Evolutionary conservation across 2,797 vertebrate genomes (phyloP), one percentile per base, ranked within the genome.

Genomic region (Rhabdophis nuchalis): DNA sequence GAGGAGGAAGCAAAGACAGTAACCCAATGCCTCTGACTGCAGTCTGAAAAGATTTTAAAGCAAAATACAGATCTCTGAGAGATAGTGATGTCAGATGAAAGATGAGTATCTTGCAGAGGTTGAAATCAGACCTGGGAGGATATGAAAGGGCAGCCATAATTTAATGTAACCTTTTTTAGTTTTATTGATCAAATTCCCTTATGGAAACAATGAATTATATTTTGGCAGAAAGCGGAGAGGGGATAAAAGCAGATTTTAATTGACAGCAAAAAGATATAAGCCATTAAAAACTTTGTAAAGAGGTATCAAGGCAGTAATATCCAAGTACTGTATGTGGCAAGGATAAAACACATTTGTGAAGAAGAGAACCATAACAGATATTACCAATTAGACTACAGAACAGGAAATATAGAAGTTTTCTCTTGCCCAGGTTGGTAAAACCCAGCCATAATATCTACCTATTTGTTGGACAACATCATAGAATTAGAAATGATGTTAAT

Each of bases 221-320:
- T 93, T 92, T 95, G 94, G 93, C 93, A 95, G 85, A 54, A 89
- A 93, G 87, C 92, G 85, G 94, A 94, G 93, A 95, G 88, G 46
- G 50, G 50, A 72, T 94, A 91, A 86, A 91, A 88, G 90, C 6
- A 61, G 57, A 94, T 97, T 97, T 97, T 98, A 92, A 95, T 3
- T 93, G 92, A 93, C 93, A 95, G 94, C 93, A 86, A 95, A 95
- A 94, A 95, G 64, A 93, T 94, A 92, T 91, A 18, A 90, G 61
- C 93, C 89, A 92, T 56, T 86, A 46, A 14, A 95, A 94, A 77
- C 85, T 91, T 72, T 23, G 11, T 89, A 92, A 94, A 90, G 20
- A 92, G 91, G 56, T n/a, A 60, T 0, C 27, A 90, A 91, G 92
- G 41, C 86, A 93, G 20, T 25, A 64, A 54, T 32, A 90, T 60